These are phyloP conservation scores for Willowsia nigromaculata DNA, from an alignment of 2,888 invertebrate species.

Conservation along the genomic window DNA sequence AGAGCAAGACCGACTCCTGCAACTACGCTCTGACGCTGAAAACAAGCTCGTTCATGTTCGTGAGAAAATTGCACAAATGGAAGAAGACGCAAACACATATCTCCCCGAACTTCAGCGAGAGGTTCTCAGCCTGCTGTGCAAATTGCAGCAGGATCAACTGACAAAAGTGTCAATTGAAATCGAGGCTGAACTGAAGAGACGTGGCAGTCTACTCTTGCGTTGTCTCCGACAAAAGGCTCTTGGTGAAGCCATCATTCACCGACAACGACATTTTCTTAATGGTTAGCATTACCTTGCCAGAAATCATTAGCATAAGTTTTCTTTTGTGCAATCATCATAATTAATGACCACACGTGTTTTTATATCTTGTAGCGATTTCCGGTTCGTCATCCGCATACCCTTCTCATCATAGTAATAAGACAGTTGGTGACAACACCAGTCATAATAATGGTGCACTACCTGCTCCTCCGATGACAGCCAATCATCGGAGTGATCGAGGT, in stretches of 20 bases:
- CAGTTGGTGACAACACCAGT: background rate
- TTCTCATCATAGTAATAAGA: background rate
- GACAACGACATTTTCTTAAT: slow-evolving; percentile 92
- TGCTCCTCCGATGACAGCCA: slow-evolving; percentile 16
- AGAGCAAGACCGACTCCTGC: slow-evolving; percentile 90
- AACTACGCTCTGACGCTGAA: slow-evolving; percentile 88
- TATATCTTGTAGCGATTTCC: slow-evolving; percentile 67
- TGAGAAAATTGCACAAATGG: slow-evolving; percentile 88
- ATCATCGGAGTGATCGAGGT: slow-evolving; percentile 30
- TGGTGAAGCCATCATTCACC: slow-evolving; percentile 94
- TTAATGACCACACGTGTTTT: background rate
- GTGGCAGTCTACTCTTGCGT: slow-evolving; percentile 90
- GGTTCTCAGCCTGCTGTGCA: slow-evolving; percentile 91
- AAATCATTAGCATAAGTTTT: background rate
- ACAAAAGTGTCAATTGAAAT: slow-evolving; percentile 90
- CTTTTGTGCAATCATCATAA: background rate
- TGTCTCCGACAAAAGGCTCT: slow-evolving; percentile 91
- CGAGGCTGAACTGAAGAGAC: slow-evolving; percentile 91
- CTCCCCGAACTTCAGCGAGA: slow-evolving; percentile 91
- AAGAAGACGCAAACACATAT: slow-evolving; percentile 82
- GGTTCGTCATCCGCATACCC: slow-evolving; percentile 46
- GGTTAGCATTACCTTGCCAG: slow-evolving; percentile 80
- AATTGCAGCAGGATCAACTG: slow-evolving; percentile 96
- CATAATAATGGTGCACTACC: slow-evolving; percentile 23
- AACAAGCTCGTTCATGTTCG: slow-evolving; percentile 90